Percentiles rank a stretch among this genome's conserved stretches.
Evolutionary conservation across 1,140 invertebrate genomes (phyloP).

Genomic region (Steinernema khuongi): DNA sequence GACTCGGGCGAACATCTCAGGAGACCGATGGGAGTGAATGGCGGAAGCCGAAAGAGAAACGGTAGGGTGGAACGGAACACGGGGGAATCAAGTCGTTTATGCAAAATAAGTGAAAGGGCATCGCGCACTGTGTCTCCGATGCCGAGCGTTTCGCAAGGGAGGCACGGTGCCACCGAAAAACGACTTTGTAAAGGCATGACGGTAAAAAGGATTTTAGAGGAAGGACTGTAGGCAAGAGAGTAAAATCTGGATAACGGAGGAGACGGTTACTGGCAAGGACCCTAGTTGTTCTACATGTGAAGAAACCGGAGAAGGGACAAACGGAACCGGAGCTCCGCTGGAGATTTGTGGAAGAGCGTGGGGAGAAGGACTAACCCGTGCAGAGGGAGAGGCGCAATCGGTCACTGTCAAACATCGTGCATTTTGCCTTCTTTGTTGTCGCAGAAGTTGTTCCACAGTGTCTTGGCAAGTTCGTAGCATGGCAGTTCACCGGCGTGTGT

Average conservation of each 20-base stretch:
- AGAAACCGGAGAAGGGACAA: not conserved
- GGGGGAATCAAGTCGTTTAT: slow-evolving; percentile 1
- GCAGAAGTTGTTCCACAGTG: slow-evolving; percentile 55
- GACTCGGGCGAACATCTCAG: too few species aligned
- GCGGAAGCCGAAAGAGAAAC: not conserved
- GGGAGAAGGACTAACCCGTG: not conserved
- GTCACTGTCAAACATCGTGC: slow-evolving; percentile 48
- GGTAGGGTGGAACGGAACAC: not conserved
- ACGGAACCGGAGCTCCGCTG: not conserved
- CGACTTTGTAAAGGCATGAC: not conserved
- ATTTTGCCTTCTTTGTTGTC: slow-evolving; percentile 59
- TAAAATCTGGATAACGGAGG: too few species aligned
- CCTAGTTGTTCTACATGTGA: too few species aligned
- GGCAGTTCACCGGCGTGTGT: slow-evolving; percentile 57
- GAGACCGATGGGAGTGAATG: slow-evolving; percentile 2
- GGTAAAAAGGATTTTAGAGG: not conserved
- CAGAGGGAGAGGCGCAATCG: not conserved
- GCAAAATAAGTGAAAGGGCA: slow-evolving; percentile 13
- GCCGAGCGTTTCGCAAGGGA: not conserved
- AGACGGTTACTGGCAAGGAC: too few species aligned
- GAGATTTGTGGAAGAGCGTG: not conserved
- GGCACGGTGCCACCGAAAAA: slow-evolving; percentile 8
- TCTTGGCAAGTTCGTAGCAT: slow-evolving; percentile 57
- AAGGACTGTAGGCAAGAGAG: not conserved
- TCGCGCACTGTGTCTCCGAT: not conserved